phyloP scores from a whole-genome alignment of 2,888 invertebrate species.

The Xestia ashworthii region DNA sequence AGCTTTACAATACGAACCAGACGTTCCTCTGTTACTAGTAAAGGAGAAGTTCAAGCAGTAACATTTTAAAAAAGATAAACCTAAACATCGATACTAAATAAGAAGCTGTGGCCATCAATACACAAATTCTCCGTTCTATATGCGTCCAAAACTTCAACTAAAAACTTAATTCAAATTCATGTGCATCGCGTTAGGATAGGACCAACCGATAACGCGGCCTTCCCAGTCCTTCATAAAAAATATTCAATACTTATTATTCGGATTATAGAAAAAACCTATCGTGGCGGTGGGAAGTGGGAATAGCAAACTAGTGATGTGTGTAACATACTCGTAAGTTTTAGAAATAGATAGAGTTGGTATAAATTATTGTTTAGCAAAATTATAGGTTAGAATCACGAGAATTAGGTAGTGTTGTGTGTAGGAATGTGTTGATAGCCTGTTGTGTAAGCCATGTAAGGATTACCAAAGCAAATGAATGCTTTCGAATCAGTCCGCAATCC shows the following conservation, averaged over 20 bases:
- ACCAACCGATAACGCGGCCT: slow-evolving; percentile 75
- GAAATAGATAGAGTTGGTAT: not conserved
- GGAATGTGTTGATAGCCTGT: slow-evolving; percentile 34
- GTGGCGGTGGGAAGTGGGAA: slow-evolving; percentile 76
- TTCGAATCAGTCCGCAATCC: not conserved
- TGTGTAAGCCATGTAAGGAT: not conserved
- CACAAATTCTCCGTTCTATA: slow-evolving; percentile 10
- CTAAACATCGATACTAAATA: slow-evolving; percentile 5
- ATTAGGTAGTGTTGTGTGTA: not conserved
- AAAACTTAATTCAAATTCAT: slow-evolving; percentile 67
- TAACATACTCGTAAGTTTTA: not conserved
- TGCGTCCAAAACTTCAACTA: slow-evolving; percentile 46
- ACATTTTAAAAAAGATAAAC: slow-evolving; percentile 3
- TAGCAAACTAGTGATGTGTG: slow-evolving; percentile 67
- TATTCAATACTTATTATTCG: slow-evolving; percentile 79
- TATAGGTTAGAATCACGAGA: not conserved
- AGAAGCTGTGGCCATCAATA: slow-evolving; percentile 17
- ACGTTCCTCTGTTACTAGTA: not conserved
- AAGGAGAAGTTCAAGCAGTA: not conserved
- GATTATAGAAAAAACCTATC: slow-evolving; percentile 75
- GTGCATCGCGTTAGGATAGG: slow-evolving; percentile 70
- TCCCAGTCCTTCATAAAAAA: slow-evolving; percentile 73
- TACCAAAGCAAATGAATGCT: slow-evolving; percentile 16
- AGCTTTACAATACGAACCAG: not conserved
- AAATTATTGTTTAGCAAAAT: not conserved